Base-by-base conservation (phyloP, 2,888 invertebrate genomes). In the Drosophila prostipennis region DNA sequence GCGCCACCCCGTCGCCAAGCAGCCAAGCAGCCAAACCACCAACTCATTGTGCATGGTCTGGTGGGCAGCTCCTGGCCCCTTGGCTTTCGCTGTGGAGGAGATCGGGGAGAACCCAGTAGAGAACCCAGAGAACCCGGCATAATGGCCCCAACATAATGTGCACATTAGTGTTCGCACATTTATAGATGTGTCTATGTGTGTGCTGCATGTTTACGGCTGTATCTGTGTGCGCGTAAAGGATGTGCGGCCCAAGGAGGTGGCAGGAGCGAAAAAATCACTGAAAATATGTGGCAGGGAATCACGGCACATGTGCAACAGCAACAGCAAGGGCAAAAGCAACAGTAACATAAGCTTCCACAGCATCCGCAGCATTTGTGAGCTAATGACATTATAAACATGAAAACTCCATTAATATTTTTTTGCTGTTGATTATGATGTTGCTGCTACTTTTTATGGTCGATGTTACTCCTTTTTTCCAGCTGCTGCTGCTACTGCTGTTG, bases 361-460 rank as follows among this genome's bases (percentile, higher is more conserved):
- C 81, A 78, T 87, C 82, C 81, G 85, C 79, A 74, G 80, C 81
- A 86, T 89, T 85, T 89, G 85, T 85, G 87, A 85, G 89, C 90
- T 89, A 90, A 90, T 88, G 89, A 90, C 89, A 89, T 90, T 88
- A 88, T 89, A 88, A 88, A 88, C 88, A 88, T 88, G 88, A 87
- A 89, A 88, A 90, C 82, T 88, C 90, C 88, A 88, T 88, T 88
- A 88, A 88, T 88, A 89, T 88, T 74, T 80, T 75, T 83, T 80
- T 59, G 53, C 51, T 65, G 63, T 79, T 87, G 80, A 86, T 86
- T 81, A 80, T 87, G 79, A 67, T 67, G 74, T 84, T 80, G 82
- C 56, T 77, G 75, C 72, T 71, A 79, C 71, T 87, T 85, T 81
- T 81, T 79, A 80, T 76, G 86, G 71, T 76, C 23, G 56, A 56